phyloP scores from a whole-genome alignment of 2,888 invertebrate species.

The Dasysyrphus albostriatus region DNA sequence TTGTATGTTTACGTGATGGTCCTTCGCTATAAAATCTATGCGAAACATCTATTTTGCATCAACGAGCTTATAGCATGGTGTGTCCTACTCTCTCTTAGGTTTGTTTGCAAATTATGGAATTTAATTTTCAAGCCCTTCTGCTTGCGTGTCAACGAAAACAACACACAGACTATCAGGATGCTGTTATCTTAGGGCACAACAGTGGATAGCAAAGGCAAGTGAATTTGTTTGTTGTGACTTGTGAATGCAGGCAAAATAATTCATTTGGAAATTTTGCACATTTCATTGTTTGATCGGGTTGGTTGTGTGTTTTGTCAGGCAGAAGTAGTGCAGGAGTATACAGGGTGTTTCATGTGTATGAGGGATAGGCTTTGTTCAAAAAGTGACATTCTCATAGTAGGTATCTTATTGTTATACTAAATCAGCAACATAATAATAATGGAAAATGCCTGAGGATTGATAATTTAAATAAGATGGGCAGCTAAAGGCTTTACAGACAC shows the following conservation, averaged over 20 bases:
- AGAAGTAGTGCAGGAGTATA: not conserved
- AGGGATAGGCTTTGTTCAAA: not conserved
- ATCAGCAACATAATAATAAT: no score
- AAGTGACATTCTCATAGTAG: not conserved
- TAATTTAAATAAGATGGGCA: no score
- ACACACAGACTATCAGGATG: slow-evolving; percentile 55
- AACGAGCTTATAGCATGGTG: slow-evolving; percentile 17
- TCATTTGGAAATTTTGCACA: slow-evolving; percentile 67
- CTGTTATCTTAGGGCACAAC: slow-evolving; percentile 64
- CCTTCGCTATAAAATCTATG: slow-evolving; percentile 16
- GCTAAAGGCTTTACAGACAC: no score
- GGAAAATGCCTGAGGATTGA: no score
- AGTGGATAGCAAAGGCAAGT: slow-evolving; percentile 26
- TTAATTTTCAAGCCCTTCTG: slow-evolving; percentile 57
- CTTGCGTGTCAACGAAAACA: slow-evolving; percentile 38
- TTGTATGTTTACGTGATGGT: slow-evolving; percentile 6
- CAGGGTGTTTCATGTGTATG: not conserved
- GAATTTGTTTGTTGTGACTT: slow-evolving; percentile 38
- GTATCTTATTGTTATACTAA: no score
- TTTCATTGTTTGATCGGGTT: slow-evolving; percentile 53
- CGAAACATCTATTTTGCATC: slow-evolving; percentile 31
- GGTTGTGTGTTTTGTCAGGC: not conserved
- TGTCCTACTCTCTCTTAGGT: slow-evolving; percentile 3
- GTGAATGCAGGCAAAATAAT: slow-evolving; percentile 57
- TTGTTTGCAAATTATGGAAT: slow-evolving; percentile 72